A percentile compares a stretch with the other conserved stretches of the same genome.
phyloP scores from a whole-genome alignment of 2,113 vertebrate genomes.

The Cheirogaleus medius region DNA sequence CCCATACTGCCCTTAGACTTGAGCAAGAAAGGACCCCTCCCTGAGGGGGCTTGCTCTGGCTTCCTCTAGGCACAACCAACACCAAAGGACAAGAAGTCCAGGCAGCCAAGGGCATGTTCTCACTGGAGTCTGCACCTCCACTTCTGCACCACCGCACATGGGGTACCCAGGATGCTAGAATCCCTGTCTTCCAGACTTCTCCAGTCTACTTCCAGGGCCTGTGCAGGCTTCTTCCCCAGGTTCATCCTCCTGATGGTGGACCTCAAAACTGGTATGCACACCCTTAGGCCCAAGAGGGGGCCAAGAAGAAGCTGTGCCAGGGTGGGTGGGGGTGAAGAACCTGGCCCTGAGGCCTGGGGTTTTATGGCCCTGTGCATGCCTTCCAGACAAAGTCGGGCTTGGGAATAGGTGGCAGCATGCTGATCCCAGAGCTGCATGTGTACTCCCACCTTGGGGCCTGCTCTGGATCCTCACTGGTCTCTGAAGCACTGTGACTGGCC shows the following conservation, averaged over 20 bases:
- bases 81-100: neutral
- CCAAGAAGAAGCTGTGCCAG: neutral
- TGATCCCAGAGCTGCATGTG: neutral
- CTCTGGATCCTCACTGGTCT: neutral
- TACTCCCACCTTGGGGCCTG: rapidly evolving
- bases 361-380: neutral
- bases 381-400: neutral
- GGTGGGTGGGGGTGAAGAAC: neutral
- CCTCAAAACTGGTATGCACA: neutral
- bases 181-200: neutral
- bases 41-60: neutral
- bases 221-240: neutral
- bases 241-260: neutral
- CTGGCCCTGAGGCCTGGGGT: neutral
- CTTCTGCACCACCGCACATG: too few relatives aligned
- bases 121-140: neutral
- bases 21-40: neutral
- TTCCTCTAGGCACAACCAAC: neutral
- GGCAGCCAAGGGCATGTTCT: neutral
- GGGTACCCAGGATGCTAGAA: neutral
- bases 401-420: neutral
- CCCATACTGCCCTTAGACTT: neutral
- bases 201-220: neutral
- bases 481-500: neutral
- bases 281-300: neutral